Percentiles rank a stretch among this genome's conserved stretches.
phyloP scores from a whole-genome alignment of 1,140 invertebrate species.

The Camponotus floridanus region DNA sequence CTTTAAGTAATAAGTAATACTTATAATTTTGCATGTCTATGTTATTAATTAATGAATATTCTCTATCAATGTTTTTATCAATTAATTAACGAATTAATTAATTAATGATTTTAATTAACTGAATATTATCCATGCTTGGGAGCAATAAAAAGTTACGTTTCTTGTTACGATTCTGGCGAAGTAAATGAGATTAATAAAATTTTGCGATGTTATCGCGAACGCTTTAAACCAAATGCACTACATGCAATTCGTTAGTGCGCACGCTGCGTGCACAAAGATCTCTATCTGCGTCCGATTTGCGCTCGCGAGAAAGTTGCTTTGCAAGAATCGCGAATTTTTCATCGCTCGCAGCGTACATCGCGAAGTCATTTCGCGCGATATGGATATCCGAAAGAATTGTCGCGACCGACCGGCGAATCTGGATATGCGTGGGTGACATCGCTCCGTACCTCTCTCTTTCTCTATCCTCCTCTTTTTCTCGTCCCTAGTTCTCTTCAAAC shows the following conservation, averaged over 20 bases:
- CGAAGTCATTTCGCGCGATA: conserved; percentile 42
- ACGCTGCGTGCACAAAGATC: conserved; percentile 30
- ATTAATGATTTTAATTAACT: not conserved
- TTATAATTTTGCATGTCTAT: not conserved
- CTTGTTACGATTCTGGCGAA: not conserved
- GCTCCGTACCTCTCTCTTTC: not conserved
- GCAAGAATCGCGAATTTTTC: conserved; percentile 50
- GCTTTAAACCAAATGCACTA: not conserved
- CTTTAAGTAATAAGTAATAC: not conserved
- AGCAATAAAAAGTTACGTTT: not conserved
- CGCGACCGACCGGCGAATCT: conserved; percentile 25
- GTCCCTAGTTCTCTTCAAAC: conserved; percentile 60
- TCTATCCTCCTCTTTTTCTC: conserved; percentile 5
- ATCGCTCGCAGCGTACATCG: conserved; percentile 58
- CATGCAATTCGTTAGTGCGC: conserved; percentile 53
- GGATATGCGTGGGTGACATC: conserved; percentile 39
- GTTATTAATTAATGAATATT: not conserved
- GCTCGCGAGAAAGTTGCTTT: conserved; percentile 58
- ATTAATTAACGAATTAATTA: not conserved
- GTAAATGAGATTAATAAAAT: conserved; percentile 35
- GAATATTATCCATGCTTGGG: not conserved
- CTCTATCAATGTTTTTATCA: not conserved
- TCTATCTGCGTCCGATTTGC: conserved; percentile 50
- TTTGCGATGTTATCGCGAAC: conserved; percentile 21
- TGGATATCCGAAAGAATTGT: conserved; percentile 35